phyloP scores from a whole-genome alignment of 2,888 invertebrate genomes.

The Achlya flavicornis region DNA sequence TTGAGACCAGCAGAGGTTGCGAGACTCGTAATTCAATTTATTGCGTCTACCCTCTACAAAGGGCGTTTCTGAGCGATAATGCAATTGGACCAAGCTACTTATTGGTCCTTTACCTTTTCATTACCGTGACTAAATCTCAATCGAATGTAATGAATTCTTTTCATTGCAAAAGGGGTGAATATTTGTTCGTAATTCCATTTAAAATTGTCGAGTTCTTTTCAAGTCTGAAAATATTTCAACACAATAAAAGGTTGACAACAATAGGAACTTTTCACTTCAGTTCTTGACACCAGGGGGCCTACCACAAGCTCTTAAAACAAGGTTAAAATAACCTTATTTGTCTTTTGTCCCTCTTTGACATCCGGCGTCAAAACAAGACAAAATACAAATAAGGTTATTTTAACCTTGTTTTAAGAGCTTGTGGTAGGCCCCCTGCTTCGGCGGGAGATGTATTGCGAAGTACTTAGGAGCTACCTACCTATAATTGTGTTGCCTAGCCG shows the following conservation, averaged over 20 bases:
- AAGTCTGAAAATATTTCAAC: constrained; percentile 56
- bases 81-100: constrained; percentile 78
- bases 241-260: constrained; percentile 55
- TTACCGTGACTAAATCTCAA: constrained; percentile 63
- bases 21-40: constrained; percentile 73
- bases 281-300: constrained; percentile 69
- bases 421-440: no score
- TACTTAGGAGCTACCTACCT: not conserved
- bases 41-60: constrained; percentile 62
- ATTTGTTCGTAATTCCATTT: constrained; percentile 26
- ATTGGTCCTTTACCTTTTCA: constrained; percentile 78
- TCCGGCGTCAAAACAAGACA: no score
- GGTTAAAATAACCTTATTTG: no score
- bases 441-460: constrained; percentile 56
- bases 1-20: constrained; percentile 63
- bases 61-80: constrained; percentile 68
- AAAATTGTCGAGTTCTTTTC: constrained; percentile 31
- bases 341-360: no score
- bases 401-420: no score
- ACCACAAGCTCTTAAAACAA: no score
- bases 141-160: constrained; percentile 38
- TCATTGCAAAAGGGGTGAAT: constrained; percentile 31
- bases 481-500: constrained; percentile 13
- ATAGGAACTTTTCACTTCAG: constrained; percentile 65
- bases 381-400: no score